These are phyloP conservation scores for Macropodus opercularis DNA, from an alignment of 2,797 vertebrate genomes.

Conservation along the genomic window DNA sequence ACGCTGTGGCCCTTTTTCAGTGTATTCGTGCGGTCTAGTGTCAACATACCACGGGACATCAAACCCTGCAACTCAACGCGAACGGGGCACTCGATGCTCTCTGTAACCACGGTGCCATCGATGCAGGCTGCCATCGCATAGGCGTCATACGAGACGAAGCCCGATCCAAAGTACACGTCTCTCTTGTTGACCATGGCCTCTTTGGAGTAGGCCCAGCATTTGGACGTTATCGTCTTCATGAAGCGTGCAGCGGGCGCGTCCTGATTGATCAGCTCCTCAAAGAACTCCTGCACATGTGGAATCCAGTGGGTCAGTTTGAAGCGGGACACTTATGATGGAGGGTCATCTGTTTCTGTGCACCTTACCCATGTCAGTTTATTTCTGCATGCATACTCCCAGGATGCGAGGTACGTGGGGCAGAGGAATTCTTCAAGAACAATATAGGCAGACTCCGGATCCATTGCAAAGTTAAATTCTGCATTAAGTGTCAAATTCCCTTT, in stretches of 20 bases:
- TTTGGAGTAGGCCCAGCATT: slow-evolving; percentile 74
- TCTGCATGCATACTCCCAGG: slow-evolving; percentile 80
- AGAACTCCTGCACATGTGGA: slow-evolving; percentile 75
- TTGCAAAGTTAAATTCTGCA: slow-evolving; percentile 83
- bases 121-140: slow-evolving; percentile 81
- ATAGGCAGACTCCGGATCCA: slow-evolving; percentile 82
- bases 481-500: slow-evolving; percentile 80
- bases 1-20: slow-evolving; percentile 76
- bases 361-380: slow-evolving; percentile 81
- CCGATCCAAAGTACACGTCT: slow-evolving; percentile 71
- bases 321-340: too few species aligned
- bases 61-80: slow-evolving; percentile 79
- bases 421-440: slow-evolving; percentile 82
- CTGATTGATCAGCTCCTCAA: slow-evolving; percentile 75
- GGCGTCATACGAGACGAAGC: slow-evolving; percentile 82
- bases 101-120: slow-evolving; percentile 71
- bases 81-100: slow-evolving; percentile 71
- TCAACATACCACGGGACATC: slow-evolving; percentile 81
- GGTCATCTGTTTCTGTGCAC: neutral
- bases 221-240: slow-evolving; percentile 79
- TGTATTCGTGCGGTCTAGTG: slow-evolving; percentile 64
- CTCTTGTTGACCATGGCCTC: slow-evolving; percentile 44
- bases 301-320: slow-evolving; percentile 5
- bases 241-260: slow-evolving; percentile 74
- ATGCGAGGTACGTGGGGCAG: slow-evolving; percentile 78